Conservation (phyloP, 2,888 invertebrate genomes). For the Salticus scenicus region DNA sequence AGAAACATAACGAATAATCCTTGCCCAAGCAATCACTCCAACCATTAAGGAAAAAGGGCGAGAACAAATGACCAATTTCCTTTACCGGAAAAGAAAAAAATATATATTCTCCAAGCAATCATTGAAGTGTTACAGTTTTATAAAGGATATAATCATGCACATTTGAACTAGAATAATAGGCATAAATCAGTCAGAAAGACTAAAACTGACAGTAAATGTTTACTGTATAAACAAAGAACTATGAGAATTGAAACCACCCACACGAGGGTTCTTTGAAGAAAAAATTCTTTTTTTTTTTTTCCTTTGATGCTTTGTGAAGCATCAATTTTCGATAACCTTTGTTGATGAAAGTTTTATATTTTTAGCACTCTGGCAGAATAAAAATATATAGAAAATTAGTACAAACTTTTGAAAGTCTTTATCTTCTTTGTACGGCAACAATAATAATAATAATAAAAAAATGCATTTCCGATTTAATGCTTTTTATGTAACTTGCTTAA, state of each 20-base stretch:
- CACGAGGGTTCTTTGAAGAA: background rate
- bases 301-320: background rate
- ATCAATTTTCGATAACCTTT: background rate
- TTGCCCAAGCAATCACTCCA: no score
- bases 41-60: no score
- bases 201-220: background rate
- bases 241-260: conserved; percentile 7
- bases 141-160: background rate
- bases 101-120: background rate
- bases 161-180: background rate
- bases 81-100: background rate
- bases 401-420: no score
- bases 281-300: no score
- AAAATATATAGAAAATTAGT: no score
- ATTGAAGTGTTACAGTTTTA: background rate
- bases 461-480: no score
- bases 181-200: background rate
- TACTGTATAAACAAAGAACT: background rate
- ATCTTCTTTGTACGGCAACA: no score
- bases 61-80: no score
- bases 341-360: background rate
- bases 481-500: no score
- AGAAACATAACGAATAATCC: no score
- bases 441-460: no score
- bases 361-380: background rate